Conservation (phyloP, 92 coral and sea anemone species). For the Heteractis magnifica region DNA sequence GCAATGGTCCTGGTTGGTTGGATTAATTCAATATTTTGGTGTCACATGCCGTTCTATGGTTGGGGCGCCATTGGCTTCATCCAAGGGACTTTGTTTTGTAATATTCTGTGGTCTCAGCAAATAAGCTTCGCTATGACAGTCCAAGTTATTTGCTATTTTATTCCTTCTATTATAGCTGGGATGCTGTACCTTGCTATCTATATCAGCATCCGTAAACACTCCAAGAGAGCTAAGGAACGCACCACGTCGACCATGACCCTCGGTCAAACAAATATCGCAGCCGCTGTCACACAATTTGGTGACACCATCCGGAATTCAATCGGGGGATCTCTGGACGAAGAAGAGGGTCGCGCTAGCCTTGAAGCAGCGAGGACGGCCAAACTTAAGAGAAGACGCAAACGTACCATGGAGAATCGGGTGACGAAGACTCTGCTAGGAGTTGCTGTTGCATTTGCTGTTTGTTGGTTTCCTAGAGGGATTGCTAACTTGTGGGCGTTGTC, state of each 20-base stretch:
- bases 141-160: conserved; percentile 76
- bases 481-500: conserved; percentile 94
- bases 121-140: conserved; percentile 69
- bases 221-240: conserved; percentile 54
- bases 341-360: not conserved
- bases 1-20: conserved; percentile 65
- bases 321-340: not conserved
- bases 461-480: conserved; percentile 93
- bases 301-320: conserved; percentile 9
- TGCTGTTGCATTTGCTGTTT: conserved; percentile 83
- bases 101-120: conserved; percentile 78
- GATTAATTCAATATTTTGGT: conserved; percentile 78
- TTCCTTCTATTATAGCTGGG: conserved; percentile 71
- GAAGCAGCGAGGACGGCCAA: conserved; percentile 30
- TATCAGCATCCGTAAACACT: conserved; percentile 61
- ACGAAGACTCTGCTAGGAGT: conserved; percentile 84
- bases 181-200: conserved; percentile 67
- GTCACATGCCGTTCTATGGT: conserved; percentile 85
- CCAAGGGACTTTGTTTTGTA: conserved; percentile 85
- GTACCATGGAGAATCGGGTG: conserved; percentile 78
- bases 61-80: conserved; percentile 92
- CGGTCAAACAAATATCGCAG: conserved; percentile 22
- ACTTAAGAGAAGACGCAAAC: conserved; percentile 46
- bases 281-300: conserved; percentile 21
- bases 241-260: conserved; percentile 43